Conservation (phyloP, 2,797 vertebrate genomes). For the Todus mexicanus region DNA sequence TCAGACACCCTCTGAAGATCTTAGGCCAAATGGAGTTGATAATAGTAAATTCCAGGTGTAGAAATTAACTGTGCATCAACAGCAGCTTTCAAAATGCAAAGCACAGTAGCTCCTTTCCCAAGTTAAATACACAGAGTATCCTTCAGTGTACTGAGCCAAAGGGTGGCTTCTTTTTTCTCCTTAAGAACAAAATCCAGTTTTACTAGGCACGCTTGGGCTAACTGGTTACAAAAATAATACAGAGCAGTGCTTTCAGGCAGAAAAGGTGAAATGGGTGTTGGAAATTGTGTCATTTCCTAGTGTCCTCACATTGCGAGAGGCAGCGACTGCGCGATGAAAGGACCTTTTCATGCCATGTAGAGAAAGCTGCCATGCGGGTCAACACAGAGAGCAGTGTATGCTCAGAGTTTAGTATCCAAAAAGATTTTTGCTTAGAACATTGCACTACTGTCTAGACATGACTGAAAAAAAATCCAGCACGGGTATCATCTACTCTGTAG, state of each 20-base stretch:
- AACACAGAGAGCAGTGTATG: conserved; percentile 39
- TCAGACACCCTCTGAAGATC: not conserved
- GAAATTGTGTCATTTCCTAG: not conserved
- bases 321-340: conserved; percentile 16
- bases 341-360: conserved; percentile 11
- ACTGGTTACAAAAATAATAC: not conserved
- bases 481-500: not conserved
- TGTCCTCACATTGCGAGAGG: not conserved
- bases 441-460: not conserved
- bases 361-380: conserved; percentile 28
- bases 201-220: not conserved
- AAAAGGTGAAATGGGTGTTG: not conserved
- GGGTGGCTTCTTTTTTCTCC: not conserved
- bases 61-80: not conserved
- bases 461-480: not conserved
- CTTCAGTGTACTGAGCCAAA: not conserved
- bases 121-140: not conserved
- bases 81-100: conserved; percentile 5
- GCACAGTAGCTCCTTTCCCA: conserved; percentile 3
- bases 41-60: not conserved
- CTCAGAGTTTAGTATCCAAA: not conserved
- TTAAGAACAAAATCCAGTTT: not conserved
- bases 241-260: not conserved
- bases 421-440: not conserved
- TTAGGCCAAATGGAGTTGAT: not conserved